A percentile compares a stretch with the other conserved stretches of the same genome.
phyloP scores from a whole-genome alignment of 2,888 invertebrate species.

The Podabrus alpinus region DNA sequence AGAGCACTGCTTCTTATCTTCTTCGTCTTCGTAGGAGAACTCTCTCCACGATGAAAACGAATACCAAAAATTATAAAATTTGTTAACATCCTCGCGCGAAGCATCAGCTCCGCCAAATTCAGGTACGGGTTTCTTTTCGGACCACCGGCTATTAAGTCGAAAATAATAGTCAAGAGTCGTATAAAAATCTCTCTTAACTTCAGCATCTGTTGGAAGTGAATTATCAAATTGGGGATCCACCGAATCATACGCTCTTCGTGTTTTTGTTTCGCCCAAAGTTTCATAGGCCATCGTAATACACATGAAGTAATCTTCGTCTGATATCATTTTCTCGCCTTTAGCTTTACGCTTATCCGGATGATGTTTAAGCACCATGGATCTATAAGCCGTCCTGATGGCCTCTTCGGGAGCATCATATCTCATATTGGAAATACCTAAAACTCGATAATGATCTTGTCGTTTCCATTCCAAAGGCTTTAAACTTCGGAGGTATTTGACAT shows the following conservation, averaged over 20 bases:
- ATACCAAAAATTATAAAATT: constrained; percentile 98
- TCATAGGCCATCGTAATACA: constrained; percentile 98
- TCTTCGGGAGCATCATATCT: constrained; percentile 88
- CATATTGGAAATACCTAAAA: constrained; percentile 84
- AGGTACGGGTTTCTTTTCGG: constrained; percentile 85
- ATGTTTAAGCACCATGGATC: constrained; percentile 87
- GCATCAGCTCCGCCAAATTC: constrained; percentile 74
- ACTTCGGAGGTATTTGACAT: constrained; percentile 81
- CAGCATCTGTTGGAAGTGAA: constrained; percentile 74
- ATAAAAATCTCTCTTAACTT: constrained; percentile 82
- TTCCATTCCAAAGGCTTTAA: constrained; percentile 97
- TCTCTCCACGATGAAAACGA: constrained; percentile 99
- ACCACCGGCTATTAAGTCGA: constrained; percentile 86
- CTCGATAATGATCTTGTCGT: constrained; percentile 96
- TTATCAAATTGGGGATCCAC: constrained; percentile 96
- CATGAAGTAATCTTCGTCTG: constrained; percentile 96
- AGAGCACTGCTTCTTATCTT: constrained; percentile 97
- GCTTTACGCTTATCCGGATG: constrained; percentile 98
- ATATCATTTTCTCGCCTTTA: constrained; percentile 81
- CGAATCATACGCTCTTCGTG: constrained; percentile 92
- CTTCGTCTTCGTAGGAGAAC: constrained; percentile 98
- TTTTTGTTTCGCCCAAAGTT: constrained; percentile 77
- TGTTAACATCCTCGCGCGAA: constrained; percentile 82
- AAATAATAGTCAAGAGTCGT: constrained; percentile 69
- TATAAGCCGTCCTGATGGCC: constrained; percentile 92